Evolutionary conservation across 1,140 invertebrate genomes (phyloP).

Genomic region (Drosophila parabipectinata): DNA sequence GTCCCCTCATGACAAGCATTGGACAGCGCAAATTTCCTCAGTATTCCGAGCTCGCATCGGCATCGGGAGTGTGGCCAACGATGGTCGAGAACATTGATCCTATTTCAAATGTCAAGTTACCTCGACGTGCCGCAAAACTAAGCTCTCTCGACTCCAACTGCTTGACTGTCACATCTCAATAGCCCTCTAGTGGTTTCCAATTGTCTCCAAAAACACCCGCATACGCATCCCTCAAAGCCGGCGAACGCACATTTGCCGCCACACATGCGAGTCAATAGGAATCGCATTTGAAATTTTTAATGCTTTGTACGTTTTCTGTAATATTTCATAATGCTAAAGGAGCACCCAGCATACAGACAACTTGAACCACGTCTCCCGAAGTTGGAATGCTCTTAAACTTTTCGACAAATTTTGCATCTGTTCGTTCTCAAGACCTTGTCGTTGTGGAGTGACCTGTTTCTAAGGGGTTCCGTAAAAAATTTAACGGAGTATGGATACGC

Average conservation of each 20-base stretch:
- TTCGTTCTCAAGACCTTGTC: too few species aligned
- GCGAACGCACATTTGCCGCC: constrained; percentile 9
- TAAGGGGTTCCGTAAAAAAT: too few species aligned
- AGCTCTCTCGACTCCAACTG: constrained; percentile 55
- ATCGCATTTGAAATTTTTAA: constrained; percentile 78
- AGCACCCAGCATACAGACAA: not conserved
- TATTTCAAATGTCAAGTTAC: constrained; percentile 80
- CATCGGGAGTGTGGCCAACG: constrained; percentile 16
- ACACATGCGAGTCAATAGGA: constrained; percentile 27
- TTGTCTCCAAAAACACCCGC: constrained; percentile 81
- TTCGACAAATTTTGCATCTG: not conserved
- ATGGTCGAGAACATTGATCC: constrained; percentile 57
- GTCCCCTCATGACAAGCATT: not conserved
- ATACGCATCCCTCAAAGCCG: constrained; percentile 67
- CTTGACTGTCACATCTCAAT: constrained; percentile 82
- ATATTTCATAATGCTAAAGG: constrained; percentile 64
- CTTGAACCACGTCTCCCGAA: constrained; percentile 1
- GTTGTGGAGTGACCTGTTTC: too few species aligned
- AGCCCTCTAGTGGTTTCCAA: constrained; percentile 80
- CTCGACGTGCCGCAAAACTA: constrained; percentile 8
- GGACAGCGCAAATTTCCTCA: not conserved
- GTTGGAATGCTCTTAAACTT: constrained; percentile 8
- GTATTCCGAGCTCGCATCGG: constrained; percentile 11
- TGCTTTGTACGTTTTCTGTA: constrained; percentile 73
- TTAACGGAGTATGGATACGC: too few species aligned